phyloP scores from a whole-genome alignment of 2,113 vertebrate genomes.

The Budorcas taxicolor region DNA sequence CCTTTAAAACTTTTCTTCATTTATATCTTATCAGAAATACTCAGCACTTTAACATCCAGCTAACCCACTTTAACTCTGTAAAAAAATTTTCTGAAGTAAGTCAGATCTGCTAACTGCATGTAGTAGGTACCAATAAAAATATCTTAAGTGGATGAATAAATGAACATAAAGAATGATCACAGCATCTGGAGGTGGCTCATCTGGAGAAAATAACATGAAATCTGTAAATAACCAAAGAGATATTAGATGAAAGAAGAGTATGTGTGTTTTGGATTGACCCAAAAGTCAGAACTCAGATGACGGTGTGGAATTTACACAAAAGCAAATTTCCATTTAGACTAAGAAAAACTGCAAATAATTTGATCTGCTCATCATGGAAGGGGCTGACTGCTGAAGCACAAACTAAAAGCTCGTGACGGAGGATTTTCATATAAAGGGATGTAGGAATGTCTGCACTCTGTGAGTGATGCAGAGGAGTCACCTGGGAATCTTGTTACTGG shows the following conservation, averaged over 20 bases:
- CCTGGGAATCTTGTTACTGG: background rate
- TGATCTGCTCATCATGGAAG: background rate
- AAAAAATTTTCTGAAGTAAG: background rate
- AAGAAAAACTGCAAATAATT: conserved; percentile 11
- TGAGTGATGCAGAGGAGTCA: rapidly evolving
- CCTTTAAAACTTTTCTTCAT: background rate
- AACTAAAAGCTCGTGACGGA: rapidly evolving
- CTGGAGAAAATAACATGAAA: background rate
- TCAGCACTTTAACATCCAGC: background rate
- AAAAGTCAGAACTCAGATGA: background rate
- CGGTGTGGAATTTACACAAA: conserved; percentile 43
- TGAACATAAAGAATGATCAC: background rate
- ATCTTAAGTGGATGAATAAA: background rate
- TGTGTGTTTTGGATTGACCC: conserved; percentile 20
- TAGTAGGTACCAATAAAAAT: background rate
- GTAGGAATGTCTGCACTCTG: rapidly evolving
- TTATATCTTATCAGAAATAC: background rate
- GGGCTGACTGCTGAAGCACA: background rate
- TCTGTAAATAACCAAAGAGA: conserved; percentile 45
- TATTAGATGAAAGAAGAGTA: background rate
- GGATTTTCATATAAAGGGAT: rapidly evolving
- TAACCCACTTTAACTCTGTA: background rate
- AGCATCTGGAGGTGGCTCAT: background rate
- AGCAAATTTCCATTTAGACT: conserved; percentile 30
- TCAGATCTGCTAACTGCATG: background rate